Evolutionary conservation across 1,140 invertebrate genomes (phyloP).

Genomic region (Ditylenchus dipsaci): DNA sequence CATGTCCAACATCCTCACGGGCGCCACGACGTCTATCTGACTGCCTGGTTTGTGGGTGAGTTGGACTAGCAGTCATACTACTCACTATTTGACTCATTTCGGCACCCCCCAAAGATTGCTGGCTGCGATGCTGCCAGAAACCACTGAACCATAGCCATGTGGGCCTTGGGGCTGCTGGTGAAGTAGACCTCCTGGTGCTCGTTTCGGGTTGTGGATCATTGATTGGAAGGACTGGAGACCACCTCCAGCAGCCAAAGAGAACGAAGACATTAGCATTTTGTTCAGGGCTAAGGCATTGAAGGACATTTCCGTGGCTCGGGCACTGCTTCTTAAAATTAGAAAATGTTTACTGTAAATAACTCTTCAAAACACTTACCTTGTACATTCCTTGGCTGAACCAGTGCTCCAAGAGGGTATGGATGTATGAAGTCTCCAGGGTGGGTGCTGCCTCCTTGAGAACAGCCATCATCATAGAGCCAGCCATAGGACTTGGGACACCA

Average conservation of each 20-base stretch:
- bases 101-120: slow-evolving; percentile 40
- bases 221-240: not conserved
- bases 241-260: not conserved
- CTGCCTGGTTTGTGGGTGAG: too few species aligned
- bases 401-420: slow-evolving; percentile 9
- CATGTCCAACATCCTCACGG: not conserved
- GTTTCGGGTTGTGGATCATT: not conserved
- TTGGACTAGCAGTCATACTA: not conserved
- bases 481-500: not conserved
- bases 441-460: not conserved
- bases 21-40: not conserved
- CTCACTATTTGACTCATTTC: slow-evolving; percentile 18
- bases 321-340: slow-evolving; percentile 30
- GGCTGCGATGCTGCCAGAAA: slow-evolving; percentile 6
- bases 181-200: not conserved
- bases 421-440: slow-evolving; percentile 12
- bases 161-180: not conserved
- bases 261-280: slow-evolving; percentile 11
- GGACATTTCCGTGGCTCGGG: slow-evolving; percentile 43
- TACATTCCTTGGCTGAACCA: slow-evolving; percentile 15
- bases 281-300: slow-evolving; percentile 40
- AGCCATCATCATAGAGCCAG: slow-evolving; percentile 1
- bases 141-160: not conserved
- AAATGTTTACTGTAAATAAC: too few species aligned
- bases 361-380: slow-evolving; percentile 14